Conservation (phyloP, 2,113 vertebrate genomes). For the Scopus umbretta region DNA sequence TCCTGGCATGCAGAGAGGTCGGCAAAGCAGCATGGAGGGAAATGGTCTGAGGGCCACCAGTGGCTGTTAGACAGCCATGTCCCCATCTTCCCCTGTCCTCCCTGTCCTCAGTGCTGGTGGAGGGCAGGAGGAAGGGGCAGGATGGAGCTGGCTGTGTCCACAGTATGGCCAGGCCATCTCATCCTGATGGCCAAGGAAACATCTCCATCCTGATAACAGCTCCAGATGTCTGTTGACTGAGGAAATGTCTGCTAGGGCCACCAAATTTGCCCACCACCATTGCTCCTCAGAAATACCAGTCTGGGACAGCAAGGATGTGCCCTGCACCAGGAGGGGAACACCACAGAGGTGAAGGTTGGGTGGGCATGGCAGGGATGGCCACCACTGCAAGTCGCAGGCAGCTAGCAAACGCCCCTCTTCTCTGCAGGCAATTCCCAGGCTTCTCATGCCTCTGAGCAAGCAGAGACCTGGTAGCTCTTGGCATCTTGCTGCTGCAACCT, state of each 20-base stretch:
- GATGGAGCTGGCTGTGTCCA: neutral
- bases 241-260: neutral
- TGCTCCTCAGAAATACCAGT: neutral
- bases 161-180: neutral
- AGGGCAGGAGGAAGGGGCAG: neutral
- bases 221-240: neutral
- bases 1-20: neutral
- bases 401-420: neutral
- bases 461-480: neutral
- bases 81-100: neutral
- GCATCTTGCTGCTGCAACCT: neutral
- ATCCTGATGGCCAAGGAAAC: neutral
- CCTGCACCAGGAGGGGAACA: neutral
- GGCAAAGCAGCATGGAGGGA: neutral
- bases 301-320: neutral
- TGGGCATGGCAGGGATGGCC: neutral
- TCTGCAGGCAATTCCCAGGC: neutral
- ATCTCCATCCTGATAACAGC: neutral
- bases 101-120: neutral
- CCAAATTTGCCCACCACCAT: neutral
- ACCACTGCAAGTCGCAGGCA: neutral
- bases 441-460: rapidly evolving
- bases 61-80: neutral
- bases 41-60: neutral
- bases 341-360: neutral